A percentile compares a stretch with the other conserved stretches of the same genome.
These are phyloP conservation scores for Rhegmatorhina hoffmannsi DNA, from an alignment of 2,113 vertebrate species.

Conservation along the genomic window DNA sequence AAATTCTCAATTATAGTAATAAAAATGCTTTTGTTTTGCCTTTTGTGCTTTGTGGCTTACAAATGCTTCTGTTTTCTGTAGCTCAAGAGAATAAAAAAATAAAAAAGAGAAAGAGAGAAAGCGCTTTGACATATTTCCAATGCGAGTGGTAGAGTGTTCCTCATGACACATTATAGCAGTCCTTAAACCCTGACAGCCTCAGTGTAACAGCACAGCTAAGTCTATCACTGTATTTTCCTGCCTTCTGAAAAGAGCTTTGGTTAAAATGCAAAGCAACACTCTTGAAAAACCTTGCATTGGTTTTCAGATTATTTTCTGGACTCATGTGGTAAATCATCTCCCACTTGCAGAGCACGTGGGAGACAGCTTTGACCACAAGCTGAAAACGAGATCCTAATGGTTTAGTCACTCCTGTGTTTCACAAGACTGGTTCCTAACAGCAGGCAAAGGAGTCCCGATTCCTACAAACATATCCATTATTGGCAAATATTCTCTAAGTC, in stretches of 20 bases:
- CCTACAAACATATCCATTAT: not conserved
- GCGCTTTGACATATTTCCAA: slow-evolving; percentile 55
- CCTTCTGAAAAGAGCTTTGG: slow-evolving; percentile 11
- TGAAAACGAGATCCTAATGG: not conserved
- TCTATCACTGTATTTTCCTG: slow-evolving; percentile 3
- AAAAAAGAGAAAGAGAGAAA: not conserved
- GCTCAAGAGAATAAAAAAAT: slow-evolving; percentile 4
- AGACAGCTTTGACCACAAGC: not conserved
- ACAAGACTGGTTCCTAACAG: not conserved
- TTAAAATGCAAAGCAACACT: slow-evolving; percentile 12
- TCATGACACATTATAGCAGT: slow-evolving; percentile 27
- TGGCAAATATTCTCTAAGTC: not conserved
- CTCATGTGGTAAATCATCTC: not conserved
- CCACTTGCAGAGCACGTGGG: not conserved
- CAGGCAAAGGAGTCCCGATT: not conserved
- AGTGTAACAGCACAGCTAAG: not conserved
- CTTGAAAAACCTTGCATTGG: not conserved
- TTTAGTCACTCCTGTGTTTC: not conserved
- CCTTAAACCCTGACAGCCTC: slow-evolving; percentile 43
- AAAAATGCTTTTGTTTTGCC: slow-evolving; percentile 68
- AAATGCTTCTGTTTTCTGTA: slow-evolving; percentile 49
- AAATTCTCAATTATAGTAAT: slow-evolving; percentile 61
- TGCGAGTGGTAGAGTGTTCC: not conserved
- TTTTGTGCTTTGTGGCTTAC: slow-evolving; percentile 56
- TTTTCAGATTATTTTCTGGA: not conserved